Evolutionary conservation across 2,888 invertebrate species (phyloP).

Genomic region (Malthinus seriepunctatus): DNA sequence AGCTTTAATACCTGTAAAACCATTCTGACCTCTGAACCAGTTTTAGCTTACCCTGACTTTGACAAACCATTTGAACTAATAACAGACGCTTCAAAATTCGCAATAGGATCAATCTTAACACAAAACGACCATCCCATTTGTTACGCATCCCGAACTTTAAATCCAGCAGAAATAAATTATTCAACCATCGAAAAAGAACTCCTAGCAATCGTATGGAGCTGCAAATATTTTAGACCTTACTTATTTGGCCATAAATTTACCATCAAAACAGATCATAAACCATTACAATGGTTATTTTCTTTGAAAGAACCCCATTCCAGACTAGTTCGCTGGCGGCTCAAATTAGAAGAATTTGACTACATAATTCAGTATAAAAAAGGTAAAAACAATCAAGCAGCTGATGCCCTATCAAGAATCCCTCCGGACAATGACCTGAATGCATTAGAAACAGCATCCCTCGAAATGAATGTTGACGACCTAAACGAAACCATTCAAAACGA

Average conservation of each 20-base stretch:
- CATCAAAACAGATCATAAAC: constrained; percentile 50
- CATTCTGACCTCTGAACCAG: too few species aligned
- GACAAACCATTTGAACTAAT: constrained; percentile 26
- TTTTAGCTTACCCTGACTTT: constrained; percentile 34
- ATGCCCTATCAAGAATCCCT: not conserved
- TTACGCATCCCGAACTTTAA: constrained; percentile 33
- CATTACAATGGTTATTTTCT: constrained; percentile 45
- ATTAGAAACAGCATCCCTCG: constrained; percentile 12
- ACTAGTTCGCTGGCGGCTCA: constrained; percentile 46
- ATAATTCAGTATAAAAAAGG: constrained; percentile 38
- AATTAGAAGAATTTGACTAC: constrained; percentile 41
- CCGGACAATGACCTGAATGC: constrained; percentile 4
- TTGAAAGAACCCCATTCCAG: constrained; percentile 47
- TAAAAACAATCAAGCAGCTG: not conserved
- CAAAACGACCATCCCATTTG: constrained; percentile 34
- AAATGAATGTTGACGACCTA: not conserved
- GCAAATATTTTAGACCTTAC: constrained; percentile 39
- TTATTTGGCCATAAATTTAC: constrained; percentile 43
- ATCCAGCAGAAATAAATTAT: constrained; percentile 33
- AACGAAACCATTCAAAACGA: not conserved
- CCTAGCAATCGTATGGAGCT: constrained; percentile 38
- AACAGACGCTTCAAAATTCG: constrained; percentile 35
- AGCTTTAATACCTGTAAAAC: constrained; percentile 18
- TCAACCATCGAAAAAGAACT: constrained; percentile 39
- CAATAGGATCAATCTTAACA: constrained; percentile 32